Evolutionary conservation across 2,797 vertebrate genomes (phyloP), one percentile per base, ranked within the genome.

Genomic region (Pteronotus mesoamericanus): DNA sequence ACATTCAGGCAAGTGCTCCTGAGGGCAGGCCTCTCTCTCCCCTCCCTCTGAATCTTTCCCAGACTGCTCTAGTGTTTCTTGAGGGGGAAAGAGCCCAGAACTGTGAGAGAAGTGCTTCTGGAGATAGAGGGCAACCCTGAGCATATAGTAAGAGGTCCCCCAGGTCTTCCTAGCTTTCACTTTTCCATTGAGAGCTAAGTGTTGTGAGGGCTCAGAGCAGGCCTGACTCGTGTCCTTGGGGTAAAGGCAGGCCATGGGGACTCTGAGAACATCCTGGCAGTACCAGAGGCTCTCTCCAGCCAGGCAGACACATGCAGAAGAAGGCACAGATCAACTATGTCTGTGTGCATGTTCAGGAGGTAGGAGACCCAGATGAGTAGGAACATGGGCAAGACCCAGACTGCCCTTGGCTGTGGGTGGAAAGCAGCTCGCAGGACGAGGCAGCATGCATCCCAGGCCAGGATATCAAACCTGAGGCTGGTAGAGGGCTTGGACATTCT

Each of bases 321-420:
- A 48, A 39, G 19, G 26, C 68, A 22, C n/a, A 34, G 71, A 39
- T 24, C 61, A 80, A 61, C 66, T 66, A 24, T 34, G 64, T 12
- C 22, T 51, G 7, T 51, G 16, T 0, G 0, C 24, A 24, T 3
- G 2, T 8, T 46, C 11, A 12, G 19, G 29, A 48, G 42, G 24
- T 37, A 46, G 74, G 68, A 26, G 14, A 32, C 12, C 53, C 29
- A 44, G 75, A 53, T 21, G 34, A 37, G 2, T 75, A 51, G 39
- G 77, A 71, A 39, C 59, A 9, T 0, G 6, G 29, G 78, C 48
- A 37, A 61, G 39, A 34, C 37, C 16, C 37, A 61, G 46, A 24
- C 55, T 32, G 79, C 42, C 84, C 39, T 32, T 57, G 80, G 74
- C 16, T 9, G 22, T 71, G 59, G 59, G 46, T 2, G 1, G 21